A percentile compares a stretch with the other conserved stretches of the same genome.
Conservation (phyloP, 2,797 vertebrate species). For the Coluber constrictor region DNA sequence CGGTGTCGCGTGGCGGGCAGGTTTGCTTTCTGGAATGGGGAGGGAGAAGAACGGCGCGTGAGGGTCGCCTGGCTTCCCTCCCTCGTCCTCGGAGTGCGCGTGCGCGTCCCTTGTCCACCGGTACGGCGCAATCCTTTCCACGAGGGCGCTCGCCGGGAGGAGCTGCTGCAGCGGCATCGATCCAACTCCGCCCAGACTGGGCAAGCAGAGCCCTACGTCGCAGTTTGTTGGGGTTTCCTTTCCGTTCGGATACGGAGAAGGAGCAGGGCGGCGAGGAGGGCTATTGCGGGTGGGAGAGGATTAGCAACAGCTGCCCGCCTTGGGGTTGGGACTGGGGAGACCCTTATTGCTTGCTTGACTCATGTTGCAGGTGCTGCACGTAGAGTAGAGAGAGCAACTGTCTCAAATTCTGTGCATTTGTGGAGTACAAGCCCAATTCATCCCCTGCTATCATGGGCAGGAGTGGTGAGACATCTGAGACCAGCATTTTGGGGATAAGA, state of each 20-base stretch:
- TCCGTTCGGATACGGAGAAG: not conserved
- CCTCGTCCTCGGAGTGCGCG: not conserved
- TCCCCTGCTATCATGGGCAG: not conserved
- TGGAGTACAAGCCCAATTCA: not conserved
- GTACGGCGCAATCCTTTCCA: not conserved
- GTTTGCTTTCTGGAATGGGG: not conserved
- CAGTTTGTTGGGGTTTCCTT: not conserved
- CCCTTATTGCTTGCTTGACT: not conserved
- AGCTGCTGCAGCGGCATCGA: constrained; percentile 25
- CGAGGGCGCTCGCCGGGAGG: not conserved
- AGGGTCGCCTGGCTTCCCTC: not conserved
- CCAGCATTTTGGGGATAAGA: not conserved
- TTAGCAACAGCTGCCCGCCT: not conserved
- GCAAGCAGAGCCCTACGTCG: not conserved
- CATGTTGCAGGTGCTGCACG: not conserved
- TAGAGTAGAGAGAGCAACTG: not conserved
- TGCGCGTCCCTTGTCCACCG: not conserved
- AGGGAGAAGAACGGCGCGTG: not conserved
- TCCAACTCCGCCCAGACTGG: constrained; percentile 7
- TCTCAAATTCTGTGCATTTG: not conserved
- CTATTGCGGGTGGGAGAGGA: not conserved
- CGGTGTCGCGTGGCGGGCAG: not conserved
- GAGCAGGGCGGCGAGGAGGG: not conserved
- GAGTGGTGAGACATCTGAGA: not conserved
- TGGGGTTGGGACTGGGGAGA: too few species aligned